Conservation (phyloP, 2,113 vertebrate genomes). For the Trematocara variabile region DNA sequence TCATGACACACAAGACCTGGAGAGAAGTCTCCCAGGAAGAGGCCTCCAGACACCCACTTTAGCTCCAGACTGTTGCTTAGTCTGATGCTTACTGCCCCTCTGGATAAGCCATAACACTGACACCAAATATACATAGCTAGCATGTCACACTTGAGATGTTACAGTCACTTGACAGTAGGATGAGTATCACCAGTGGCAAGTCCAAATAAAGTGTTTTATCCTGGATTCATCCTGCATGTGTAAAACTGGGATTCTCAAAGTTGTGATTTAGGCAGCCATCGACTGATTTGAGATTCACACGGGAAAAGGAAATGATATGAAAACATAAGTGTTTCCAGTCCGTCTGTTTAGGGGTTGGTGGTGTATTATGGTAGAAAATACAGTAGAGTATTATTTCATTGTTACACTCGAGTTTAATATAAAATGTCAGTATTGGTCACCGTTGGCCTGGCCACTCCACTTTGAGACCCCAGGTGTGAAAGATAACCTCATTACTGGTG, state of each 20-base stretch:
- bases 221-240: neutral
- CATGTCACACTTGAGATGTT: neutral
- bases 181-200: neutral
- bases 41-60: neutral
- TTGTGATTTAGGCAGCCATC: neutral
- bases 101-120: neutral
- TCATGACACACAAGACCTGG: conserved; percentile 47
- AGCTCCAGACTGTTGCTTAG: neutral
- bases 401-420: neutral
- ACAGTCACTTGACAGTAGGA: neutral
- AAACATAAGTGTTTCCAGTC: neutral
- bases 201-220: neutral
- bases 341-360: neutral
- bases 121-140: neutral
- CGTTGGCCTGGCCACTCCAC: neutral
- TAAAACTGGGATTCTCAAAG: neutral
- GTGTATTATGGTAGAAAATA: neutral
- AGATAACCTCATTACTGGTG: neutral
- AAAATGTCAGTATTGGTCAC: neutral
- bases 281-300: neutral
- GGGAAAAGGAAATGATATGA: neutral
- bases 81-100: neutral
- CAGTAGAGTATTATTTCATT: neutral
- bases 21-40: conserved; percentile 35
- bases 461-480: neutral